Percentiles rank a stretch among this genome's conserved stretches.
phyloP scores from a whole-genome alignment of 2,797 vertebrate genomes.

The Taeniopygia guttata region DNA sequence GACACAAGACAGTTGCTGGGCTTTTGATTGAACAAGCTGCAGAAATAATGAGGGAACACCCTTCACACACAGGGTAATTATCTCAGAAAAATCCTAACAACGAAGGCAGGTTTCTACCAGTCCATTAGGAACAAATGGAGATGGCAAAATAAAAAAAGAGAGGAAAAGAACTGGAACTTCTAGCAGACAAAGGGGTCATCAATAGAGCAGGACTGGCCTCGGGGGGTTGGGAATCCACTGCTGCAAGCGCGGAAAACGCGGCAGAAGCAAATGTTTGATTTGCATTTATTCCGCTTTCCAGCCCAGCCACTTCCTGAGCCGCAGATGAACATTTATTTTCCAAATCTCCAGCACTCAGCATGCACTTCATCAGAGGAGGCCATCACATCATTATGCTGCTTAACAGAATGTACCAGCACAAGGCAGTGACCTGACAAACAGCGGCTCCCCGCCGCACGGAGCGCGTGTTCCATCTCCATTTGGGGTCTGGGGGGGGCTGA shows the following conservation, averaged over 20 bases:
- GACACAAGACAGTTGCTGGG: fast-evolving
- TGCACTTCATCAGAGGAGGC: not conserved
- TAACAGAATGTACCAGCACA: not conserved
- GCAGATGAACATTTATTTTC: not conserved
- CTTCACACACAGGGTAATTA: fast-evolving
- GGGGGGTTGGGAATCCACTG: not conserved
- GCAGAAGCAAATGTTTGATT: not conserved
- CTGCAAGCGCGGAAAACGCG: not conserved
- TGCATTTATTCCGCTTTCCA: not conserved
- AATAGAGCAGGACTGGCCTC: not conserved
- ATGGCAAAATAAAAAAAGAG: not conserved
- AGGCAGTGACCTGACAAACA: constrained; percentile 12
- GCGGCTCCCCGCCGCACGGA: not conserved
- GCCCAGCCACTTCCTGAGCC: not conserved
- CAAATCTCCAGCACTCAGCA: not conserved
- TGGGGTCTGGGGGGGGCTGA: not conserved
- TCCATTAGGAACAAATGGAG: not conserved
- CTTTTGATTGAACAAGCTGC: not conserved
- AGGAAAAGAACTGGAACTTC: not conserved
- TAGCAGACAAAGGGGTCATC: not conserved
- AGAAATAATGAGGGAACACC: not conserved
- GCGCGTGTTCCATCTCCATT: not conserved
- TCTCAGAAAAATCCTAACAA: not conserved
- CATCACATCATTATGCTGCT: not conserved
- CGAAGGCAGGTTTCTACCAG: not conserved